Percentiles rank a stretch among this genome's conserved stretches.
These are phyloP conservation scores for Folsomia candida DNA, from an alignment of 2,888 invertebrate genomes.

Conservation along the genomic window DNA sequence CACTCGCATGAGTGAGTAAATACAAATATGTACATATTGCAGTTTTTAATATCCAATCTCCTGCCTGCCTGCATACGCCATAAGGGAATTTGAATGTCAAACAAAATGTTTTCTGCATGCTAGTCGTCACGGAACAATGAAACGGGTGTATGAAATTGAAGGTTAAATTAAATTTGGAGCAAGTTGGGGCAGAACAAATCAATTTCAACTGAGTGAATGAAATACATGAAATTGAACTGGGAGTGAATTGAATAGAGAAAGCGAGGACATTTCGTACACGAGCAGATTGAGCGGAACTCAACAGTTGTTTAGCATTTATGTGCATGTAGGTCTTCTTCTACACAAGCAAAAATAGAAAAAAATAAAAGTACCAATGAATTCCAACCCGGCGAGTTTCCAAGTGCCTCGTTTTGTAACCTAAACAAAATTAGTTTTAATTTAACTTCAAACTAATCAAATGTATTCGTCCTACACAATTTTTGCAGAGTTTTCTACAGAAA, in stretches of 20 bases:
- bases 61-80: too few relatives aligned
- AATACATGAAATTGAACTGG: conserved; percentile 18
- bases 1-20: too few relatives aligned
- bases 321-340: neutral
- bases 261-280: conserved; percentile 13
- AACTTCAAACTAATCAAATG: too few relatives aligned
- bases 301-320: neutral
- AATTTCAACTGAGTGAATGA: neutral
- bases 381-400: conserved; percentile 94
- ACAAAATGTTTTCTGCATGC: too few relatives aligned
- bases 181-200: conserved; percentile 6
- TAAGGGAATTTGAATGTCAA: too few relatives aligned
- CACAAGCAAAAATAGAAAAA: conserved; percentile 22
- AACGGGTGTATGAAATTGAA: conserved; percentile 1
- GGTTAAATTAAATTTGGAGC: conserved; percentile 1
- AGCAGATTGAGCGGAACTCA: conserved; percentile 17
- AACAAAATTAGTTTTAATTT: too few relatives aligned
- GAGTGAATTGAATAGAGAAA: conserved; percentile 15
- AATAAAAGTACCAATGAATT: conserved; percentile 71
- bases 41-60: too few relatives aligned
- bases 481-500: too few relatives aligned
- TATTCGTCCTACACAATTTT: too few relatives aligned
- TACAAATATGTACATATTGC: too few relatives aligned
- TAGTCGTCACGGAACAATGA: too few relatives aligned
- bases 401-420: conserved; percentile 89